Conservation (phyloP, 2,797 vertebrate genomes). For the Girardinus metallicus region DNA sequence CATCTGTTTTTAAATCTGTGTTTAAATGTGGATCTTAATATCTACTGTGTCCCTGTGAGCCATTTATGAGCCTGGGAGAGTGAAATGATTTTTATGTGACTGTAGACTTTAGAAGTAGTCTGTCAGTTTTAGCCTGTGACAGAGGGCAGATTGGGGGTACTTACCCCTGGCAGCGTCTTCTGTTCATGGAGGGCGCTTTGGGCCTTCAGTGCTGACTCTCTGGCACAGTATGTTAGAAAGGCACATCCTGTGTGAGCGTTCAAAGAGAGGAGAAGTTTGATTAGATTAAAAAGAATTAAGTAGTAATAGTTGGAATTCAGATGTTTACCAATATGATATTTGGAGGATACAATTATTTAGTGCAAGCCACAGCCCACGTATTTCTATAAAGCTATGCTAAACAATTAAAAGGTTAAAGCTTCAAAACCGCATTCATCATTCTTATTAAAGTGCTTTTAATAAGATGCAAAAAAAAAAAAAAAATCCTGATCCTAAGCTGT, state of each 20-base stretch:
- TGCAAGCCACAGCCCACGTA: neutral
- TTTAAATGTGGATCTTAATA: slow-evolving; percentile 29
- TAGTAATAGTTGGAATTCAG: neutral
- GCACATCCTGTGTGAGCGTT: slow-evolving; percentile 82
- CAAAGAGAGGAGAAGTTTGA: slow-evolving; percentile 37
- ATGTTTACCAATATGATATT: neutral
- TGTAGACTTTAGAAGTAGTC: slow-evolving; percentile 47
- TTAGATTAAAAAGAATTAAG: neutral
- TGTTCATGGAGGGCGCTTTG: slow-evolving; percentile 88
- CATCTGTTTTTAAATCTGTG: slow-evolving; percentile 48
- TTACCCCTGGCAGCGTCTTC: slow-evolving; percentile 88
- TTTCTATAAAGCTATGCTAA: neutral
- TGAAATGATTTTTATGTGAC: slow-evolving; percentile 55
- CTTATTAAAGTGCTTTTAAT: neutral
- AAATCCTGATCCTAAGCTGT: neutral
- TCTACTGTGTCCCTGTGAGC: slow-evolving; percentile 30
- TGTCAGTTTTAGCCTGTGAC: slow-evolving; percentile 62
- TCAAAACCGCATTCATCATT: neutral
- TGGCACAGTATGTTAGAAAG: slow-evolving; percentile 89
- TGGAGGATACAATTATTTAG: neutral
- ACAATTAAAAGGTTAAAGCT: neutral
- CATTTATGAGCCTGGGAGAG: slow-evolving; percentile 10
- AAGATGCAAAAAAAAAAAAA: neutral
- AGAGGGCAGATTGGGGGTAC: slow-evolving; percentile 72
- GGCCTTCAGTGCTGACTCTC: slow-evolving; percentile 88